A percentile compares a stretch with the other conserved stretches of the same genome.
Conservation (phyloP, 2,888 invertebrate genomes). For the Drosophila prolongata region DNA sequence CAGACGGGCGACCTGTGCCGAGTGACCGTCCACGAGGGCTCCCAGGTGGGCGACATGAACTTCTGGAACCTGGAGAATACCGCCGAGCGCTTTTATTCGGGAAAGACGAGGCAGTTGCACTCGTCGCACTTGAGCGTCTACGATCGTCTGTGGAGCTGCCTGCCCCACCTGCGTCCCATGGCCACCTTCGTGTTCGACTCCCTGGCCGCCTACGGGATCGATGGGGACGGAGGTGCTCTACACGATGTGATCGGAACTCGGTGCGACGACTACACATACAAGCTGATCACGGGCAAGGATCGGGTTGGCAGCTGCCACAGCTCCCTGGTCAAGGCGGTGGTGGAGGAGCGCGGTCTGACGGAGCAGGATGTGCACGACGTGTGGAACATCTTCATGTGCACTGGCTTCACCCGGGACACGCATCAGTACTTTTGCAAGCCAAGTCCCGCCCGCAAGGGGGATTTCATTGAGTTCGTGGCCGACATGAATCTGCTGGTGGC, state of each 20-base stretch:
- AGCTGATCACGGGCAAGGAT: slow-evolving; percentile 84
- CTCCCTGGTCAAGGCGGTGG: slow-evolving; percentile 83
- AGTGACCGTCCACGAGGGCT: slow-evolving; percentile 83
- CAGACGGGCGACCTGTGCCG: slow-evolving; percentile 84
- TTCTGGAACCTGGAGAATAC: slow-evolving; percentile 85
- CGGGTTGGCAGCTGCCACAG: slow-evolving; percentile 85
- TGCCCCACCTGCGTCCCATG: slow-evolving; percentile 85
- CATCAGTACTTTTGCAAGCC: slow-evolving; percentile 85
- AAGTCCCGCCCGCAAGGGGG: slow-evolving; percentile 85
- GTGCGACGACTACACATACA: slow-evolving; percentile 85
- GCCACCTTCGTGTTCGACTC: slow-evolving; percentile 85
- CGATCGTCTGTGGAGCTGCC: slow-evolving; percentile 85
- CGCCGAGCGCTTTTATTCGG: slow-evolving; percentile 84
- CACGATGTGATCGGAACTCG: slow-evolving; percentile 85
- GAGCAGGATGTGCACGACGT: slow-evolving; percentile 86
- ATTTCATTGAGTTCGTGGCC: slow-evolving; percentile 85
- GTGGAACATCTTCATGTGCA: slow-evolving; percentile 86
- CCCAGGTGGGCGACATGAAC: slow-evolving; percentile 85
- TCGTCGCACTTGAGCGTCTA: slow-evolving; percentile 84
- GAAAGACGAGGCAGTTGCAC: slow-evolving; percentile 85
- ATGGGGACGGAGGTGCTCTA: slow-evolving; percentile 85
- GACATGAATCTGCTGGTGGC: slow-evolving; percentile 85
- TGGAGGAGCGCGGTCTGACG: slow-evolving; percentile 81
- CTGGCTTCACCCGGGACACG: slow-evolving; percentile 85
- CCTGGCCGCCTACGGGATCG: slow-evolving; percentile 84